Percentiles rank a stretch among this genome's conserved stretches.
phyloP scores from a whole-genome alignment of 2,888 invertebrate species.

The Arge pagana region DNA sequence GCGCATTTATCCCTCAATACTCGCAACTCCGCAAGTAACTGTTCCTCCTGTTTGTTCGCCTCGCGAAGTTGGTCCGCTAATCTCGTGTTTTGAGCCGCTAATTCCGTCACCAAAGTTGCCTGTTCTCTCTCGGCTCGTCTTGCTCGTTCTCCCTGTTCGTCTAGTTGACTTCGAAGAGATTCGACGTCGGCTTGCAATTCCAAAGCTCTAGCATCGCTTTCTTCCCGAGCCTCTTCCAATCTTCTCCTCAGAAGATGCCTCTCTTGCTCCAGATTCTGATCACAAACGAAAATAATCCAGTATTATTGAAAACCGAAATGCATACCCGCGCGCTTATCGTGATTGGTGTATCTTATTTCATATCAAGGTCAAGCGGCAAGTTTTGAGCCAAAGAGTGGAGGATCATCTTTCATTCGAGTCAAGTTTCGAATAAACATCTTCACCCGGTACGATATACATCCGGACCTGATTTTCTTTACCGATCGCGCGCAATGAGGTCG shows the following conservation, averaged over 20 bases:
- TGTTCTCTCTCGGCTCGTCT: conserved; percentile 78
- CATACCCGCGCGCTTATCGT: no score
- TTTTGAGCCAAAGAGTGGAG: no score
- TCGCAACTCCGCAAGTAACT: conserved; percentile 79
- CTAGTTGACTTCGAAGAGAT: conserved; percentile 77
- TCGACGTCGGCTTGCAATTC: conserved; percentile 89
- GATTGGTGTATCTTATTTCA: no score
- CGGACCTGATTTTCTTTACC: no score
- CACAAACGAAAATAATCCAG: no score
- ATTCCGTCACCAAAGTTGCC: conserved; percentile 76
- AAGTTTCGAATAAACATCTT: no score
- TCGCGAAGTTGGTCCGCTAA: conserved; percentile 86
- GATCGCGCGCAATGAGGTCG: conserved; percentile 11
- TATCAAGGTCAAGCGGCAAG: no score
- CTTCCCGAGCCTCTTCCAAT: conserved; percentile 82
- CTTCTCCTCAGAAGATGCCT: conserved; percentile 85
- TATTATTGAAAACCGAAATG: no score
- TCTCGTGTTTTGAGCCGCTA: conserved; percentile 87
- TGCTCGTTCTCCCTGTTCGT: conserved; percentile 57
- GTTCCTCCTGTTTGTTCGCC: conserved; percentile 78
- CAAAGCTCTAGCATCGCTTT: conserved; percentile 83
- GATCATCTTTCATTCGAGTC: no score
- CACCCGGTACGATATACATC: no score
- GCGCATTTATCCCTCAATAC: conserved; percentile 83
- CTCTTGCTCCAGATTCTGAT: conserved; percentile 91